Conservation (phyloP, 2,113 vertebrate genomes). For the Mastomys coucha region DNA sequence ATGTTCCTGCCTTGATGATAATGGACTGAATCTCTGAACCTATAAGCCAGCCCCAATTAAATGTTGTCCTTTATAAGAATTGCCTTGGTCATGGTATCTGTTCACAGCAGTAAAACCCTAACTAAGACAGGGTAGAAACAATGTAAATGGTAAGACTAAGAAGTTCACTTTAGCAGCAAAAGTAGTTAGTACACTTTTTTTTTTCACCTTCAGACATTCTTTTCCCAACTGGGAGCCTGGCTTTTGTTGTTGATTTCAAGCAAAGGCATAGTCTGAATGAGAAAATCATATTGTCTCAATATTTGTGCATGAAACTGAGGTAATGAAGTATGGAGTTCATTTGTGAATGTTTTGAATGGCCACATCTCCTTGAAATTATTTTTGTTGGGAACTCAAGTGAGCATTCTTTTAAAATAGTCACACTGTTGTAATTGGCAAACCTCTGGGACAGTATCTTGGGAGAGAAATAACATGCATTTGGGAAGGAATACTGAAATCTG, state of each 20-base stretch:
- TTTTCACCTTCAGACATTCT: background rate
- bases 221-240: background rate
- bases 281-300: slow-evolving; percentile 55
- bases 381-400: slow-evolving; percentile 73
- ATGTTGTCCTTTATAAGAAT: too few species aligned
- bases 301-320: slow-evolving; percentile 62
- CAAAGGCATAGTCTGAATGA: slow-evolving; percentile 62
- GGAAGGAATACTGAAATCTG: slow-evolving; percentile 70
- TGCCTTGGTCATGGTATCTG: too few species aligned
- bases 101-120: too few species aligned
- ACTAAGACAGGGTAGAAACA: background rate
- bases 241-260: slow-evolving; percentile 45
- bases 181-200: background rate
- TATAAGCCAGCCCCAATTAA: too few species aligned
- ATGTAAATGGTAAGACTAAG: background rate
- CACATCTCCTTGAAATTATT: slow-evolving; percentile 65
- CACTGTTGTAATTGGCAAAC: slow-evolving; percentile 61
- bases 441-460: slow-evolving; percentile 60
- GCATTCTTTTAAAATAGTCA: slow-evolving; percentile 68
- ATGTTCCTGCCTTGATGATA: too few species aligned
- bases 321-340: slow-evolving; percentile 75
- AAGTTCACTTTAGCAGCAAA: slow-evolving; percentile 24
- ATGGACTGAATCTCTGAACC: too few species aligned
- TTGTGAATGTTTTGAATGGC: slow-evolving; percentile 77
- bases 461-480: slow-evolving; percentile 66